Evolutionary conservation across 2,888 invertebrate genomes (phyloP), one percentile per base, ranked within the genome.

Genomic region (Steinernema carpocapsae): DNA sequence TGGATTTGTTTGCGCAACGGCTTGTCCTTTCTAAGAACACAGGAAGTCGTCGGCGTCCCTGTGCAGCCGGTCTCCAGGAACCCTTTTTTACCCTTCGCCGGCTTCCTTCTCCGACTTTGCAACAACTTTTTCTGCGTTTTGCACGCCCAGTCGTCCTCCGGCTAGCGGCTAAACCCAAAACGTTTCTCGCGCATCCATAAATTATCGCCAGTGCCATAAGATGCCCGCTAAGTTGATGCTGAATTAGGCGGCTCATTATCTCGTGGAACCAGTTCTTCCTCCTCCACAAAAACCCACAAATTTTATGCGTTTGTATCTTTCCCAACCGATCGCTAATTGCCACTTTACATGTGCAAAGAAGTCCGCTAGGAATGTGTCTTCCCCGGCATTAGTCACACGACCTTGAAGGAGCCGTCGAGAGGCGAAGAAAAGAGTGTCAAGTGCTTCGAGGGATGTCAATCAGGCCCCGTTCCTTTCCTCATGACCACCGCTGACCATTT

Each of bases 231-330:
- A 64, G 64, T 17, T 29, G 64, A 64, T 64, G 64, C 29, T n/a
- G 64, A 64, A 64, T 64, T 37, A 64, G 64, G 64, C 29, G 64
- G 64, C 64, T 64, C 64, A 64, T 64, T 17, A 64, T 64, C 64
- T 24, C 64, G 24, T 3, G 32, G 29, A 64, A 64, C 64, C 64
- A 29, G 64, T 64, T 64, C 64, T 12, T 32, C 64, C 22, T 24
- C 17, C 26, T n/a, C n/a, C n/a, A n/a, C n/a, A 51, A 56, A 4
- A 37, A 64, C 64, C 32, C 48, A 19, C 17, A 4, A 19, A 32
- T 64, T 64, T 64, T 32, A 32, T 64, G 29, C 64, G 64, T 64
- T 64, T 64, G 29, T 64, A 29, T 37, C 29, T 32, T 12, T 26
- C 64, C 29, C 64, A 14, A 32, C 17, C 37, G 32, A 17, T 4